A percentile compares a stretch with the other conserved stretches of the same genome.
Evolutionary conservation across 2,888 invertebrate species (phyloP).

Genomic region (Eupithecia centaureata): DNA sequence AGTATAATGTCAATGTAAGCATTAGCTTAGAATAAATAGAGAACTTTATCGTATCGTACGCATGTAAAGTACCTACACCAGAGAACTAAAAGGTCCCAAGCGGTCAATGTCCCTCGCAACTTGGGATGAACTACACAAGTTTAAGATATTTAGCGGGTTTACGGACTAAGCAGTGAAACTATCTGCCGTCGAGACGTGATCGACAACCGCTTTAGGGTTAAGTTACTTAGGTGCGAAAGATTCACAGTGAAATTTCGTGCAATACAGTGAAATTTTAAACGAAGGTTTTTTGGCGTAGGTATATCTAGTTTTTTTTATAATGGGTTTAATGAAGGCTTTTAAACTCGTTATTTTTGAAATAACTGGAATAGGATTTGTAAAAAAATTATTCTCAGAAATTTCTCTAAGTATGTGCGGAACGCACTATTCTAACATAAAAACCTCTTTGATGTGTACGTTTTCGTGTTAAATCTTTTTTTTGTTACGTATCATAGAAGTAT

Average conservation of each 20-base stretch:
- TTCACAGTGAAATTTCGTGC: not conserved
- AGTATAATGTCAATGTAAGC: no score
- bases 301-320: no score
- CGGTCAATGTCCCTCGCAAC: not conserved
- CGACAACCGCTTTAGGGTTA: not conserved
- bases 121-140: not conserved
- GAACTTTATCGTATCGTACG: slow-evolving; percentile 5
- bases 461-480: no score
- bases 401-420: no score
- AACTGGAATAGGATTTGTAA: no score
- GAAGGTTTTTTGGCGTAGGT: not conserved
- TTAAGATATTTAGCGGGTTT: not conserved
- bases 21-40: no score
- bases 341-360: not conserved
- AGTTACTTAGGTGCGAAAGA: not conserved
- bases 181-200: not conserved
- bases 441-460: no score
- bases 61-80: not conserved
- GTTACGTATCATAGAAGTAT: no score
- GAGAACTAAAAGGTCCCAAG: not conserved
- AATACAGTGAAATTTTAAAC: not conserved
- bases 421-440: no score
- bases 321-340: no score
- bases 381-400: no score
- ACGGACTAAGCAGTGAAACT: not conserved